Conservation (phyloP, 2,888 invertebrate genomes). For the Frankliniella fusca region DNA sequence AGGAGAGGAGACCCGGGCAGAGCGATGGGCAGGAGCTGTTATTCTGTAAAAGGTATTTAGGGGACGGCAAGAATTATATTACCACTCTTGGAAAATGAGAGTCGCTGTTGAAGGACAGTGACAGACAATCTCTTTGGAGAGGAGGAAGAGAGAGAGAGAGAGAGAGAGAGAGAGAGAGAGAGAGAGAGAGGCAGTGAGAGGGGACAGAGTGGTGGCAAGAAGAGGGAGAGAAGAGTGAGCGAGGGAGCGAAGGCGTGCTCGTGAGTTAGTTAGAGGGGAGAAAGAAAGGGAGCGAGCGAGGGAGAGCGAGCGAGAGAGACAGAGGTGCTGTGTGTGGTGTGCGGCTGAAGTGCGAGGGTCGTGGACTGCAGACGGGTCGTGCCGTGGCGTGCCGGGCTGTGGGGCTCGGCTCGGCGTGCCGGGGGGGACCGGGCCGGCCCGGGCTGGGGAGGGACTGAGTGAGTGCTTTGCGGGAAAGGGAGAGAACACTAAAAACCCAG, state of each 20-base stretch:
- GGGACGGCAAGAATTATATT: slow-evolving; percentile 20
- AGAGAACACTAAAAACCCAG: slow-evolving; percentile 24
- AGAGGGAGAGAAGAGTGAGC: neutral
- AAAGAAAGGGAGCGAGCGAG: neutral
- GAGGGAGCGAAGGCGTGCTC: neutral
- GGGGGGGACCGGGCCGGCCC: too few species aligned
- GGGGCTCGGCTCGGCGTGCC: too few species aligned
- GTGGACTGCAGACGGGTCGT: slow-evolving; percentile 8
- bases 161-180: neutral
- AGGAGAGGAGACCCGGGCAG: neutral
- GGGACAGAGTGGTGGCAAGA: neutral
- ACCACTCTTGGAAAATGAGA: slow-evolving; percentile 22
- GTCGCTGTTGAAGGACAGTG: neutral
- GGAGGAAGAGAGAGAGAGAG: neutral
- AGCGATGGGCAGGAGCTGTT: neutral
- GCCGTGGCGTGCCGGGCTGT: too few species aligned
- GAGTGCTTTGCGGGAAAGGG: slow-evolving; percentile 25
- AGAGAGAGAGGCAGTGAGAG: neutral
- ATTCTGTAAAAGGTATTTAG: slow-evolving; percentile 25
- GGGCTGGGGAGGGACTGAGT: neutral
- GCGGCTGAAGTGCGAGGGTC: slow-evolving; percentile 25
- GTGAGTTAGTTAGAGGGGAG: slow-evolving; percentile 19
- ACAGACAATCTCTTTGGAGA: neutral
- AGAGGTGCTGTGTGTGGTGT: slow-evolving; percentile 4
- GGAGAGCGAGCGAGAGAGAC: neutral